Evolutionary conservation across 1,140 invertebrate species (phyloP).

Genomic region (Dinoponera quadriceps): DNA sequence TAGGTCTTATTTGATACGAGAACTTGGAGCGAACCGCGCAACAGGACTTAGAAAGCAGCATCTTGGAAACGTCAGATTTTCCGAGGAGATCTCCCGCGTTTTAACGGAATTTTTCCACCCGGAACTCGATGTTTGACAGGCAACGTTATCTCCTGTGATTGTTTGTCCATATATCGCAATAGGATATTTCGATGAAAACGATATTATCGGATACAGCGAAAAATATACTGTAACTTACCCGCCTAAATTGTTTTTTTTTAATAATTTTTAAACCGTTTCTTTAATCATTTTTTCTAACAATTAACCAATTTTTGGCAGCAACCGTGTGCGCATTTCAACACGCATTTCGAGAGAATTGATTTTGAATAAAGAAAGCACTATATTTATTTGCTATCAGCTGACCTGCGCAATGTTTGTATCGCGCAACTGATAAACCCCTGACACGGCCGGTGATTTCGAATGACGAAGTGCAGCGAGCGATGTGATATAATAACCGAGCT

Average conservation of each 20-base stretch:
- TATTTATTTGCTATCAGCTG: conserved; percentile 1
- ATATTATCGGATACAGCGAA: neutral
- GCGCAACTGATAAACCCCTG: conserved; percentile 57
- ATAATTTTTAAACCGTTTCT: no score
- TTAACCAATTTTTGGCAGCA: no score
- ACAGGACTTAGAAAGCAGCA: neutral
- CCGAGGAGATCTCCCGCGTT: neutral
- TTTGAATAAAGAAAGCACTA: neutral
- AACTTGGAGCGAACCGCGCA: neutral
- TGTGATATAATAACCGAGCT: neutral
- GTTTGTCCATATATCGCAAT: neutral
- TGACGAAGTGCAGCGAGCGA: conserved; percentile 19
- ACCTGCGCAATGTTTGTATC: conserved; percentile 36
- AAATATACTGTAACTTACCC: no score
- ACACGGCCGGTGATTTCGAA: conserved; percentile 36
- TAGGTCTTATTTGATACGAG: conserved; percentile 30
- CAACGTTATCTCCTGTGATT: no score
- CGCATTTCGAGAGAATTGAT: neutral
- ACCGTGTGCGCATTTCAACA: neutral
- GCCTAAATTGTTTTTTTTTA: no score
- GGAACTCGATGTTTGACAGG: neutral
- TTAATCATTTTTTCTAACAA: no score
- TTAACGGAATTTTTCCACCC: neutral
- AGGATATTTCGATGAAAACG: neutral
- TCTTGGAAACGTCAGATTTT: neutral